Percentiles rank a stretch among this genome's conserved stretches.
These are phyloP conservation scores for Rotaria magnacalcarata DNA, from an alignment of 2,888 invertebrate genomes.

Conservation along the genomic window DNA sequence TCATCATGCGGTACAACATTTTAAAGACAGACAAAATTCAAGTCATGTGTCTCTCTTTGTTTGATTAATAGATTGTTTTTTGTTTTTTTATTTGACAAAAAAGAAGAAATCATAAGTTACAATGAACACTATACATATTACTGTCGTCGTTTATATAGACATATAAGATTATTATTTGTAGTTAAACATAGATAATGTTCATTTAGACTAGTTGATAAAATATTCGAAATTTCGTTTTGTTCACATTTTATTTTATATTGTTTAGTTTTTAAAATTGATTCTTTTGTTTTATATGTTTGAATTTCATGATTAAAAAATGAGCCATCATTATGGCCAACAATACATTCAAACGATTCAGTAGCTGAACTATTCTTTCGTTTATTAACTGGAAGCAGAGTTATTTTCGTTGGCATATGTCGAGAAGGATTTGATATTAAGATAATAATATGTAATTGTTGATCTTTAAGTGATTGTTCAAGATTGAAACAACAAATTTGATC, in stretches of 20 bases:
- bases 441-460: not conserved
- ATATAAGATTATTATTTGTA: not conserved
- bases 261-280: not conserved
- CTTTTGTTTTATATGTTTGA: not conserved
- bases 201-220: not conserved
- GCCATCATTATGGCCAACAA: not conserved
- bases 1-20: conserved; percentile 20
- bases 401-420: not conserved
- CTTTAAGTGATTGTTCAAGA: not conserved
- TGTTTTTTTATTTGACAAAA: not conserved
- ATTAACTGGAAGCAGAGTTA: not conserved
- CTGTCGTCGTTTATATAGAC: not conserved
- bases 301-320: not conserved
- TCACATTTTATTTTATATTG: not conserved
- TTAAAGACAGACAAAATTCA: conserved; percentile 9
- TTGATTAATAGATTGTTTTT: not conserved
- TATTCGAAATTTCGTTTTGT: not conserved
- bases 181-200: conserved; percentile 19
- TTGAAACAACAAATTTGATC: not conserved
- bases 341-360: not conserved
- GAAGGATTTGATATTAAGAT: not conserved
- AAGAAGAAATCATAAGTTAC: not conserved
- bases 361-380: not conserved
- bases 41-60: not conserved
- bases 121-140: not conserved